Conservation (phyloP, 2,888 invertebrate genomes). For the Callyntrura sp. region DNA sequence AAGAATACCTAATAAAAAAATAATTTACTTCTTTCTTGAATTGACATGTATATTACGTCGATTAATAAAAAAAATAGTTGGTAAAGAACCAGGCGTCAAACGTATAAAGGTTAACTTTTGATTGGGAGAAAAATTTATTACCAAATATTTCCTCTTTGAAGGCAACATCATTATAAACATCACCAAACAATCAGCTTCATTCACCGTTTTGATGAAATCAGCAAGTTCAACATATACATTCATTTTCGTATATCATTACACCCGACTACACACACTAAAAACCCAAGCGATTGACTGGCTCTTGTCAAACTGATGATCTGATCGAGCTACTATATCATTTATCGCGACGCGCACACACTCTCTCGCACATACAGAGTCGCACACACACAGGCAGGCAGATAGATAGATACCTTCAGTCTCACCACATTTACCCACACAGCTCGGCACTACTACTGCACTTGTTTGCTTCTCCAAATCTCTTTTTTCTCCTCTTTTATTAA, state of each 20-base stretch:
- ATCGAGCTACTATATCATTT: conserved; percentile 60
- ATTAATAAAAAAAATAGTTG: conserved; percentile 1
- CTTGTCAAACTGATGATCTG: conserved; percentile 54
- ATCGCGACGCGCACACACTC: conserved; percentile 42
- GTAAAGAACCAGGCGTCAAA: conserved; percentile 20
- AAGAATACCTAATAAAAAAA: not conserved
- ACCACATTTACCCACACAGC: not conserved
- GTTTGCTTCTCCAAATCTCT: not conserved
- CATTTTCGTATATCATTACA: conserved; percentile 18
- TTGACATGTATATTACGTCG: conserved; percentile 12
- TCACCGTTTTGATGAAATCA: conserved; percentile 33
- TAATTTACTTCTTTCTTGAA: not conserved
- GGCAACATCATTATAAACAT: conserved; percentile 11
- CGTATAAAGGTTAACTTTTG: not conserved
- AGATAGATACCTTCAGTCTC: not conserved
- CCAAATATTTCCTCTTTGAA: conserved; percentile 31
- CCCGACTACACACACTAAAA: not conserved
- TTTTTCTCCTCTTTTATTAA: not conserved
- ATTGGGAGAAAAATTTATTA: conserved; percentile 18
- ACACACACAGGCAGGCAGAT: not conserved
- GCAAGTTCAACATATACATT: conserved; percentile 6
- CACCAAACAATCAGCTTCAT: conserved; percentile 27
- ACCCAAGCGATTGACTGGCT: conserved; percentile 46
- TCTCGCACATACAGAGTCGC: not conserved
- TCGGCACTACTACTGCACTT: conserved; percentile 39